Conservation (phyloP, 2,888 invertebrate species). For the Anodontia alba region DNA sequence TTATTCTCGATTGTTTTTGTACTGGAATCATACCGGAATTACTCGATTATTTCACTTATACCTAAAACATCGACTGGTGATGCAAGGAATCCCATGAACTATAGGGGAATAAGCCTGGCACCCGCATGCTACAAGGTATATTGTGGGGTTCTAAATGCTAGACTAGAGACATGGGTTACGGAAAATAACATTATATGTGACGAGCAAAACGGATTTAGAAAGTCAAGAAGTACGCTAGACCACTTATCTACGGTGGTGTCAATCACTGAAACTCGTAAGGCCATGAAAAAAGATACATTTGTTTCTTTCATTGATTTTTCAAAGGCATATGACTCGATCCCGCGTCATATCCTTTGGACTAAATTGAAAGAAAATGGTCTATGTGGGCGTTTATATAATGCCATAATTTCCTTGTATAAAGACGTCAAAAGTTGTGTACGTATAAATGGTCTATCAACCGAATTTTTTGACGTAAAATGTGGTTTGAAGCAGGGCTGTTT, state of each 20-base stretch:
- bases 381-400: not conserved
- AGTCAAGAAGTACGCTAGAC: constrained; percentile 31
- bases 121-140: constrained; percentile 31
- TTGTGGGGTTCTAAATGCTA: constrained; percentile 27
- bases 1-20: constrained; percentile 34
- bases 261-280: not conserved
- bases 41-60: constrained; percentile 25
- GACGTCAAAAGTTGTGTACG: constrained; percentile 2
- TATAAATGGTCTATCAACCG: not conserved
- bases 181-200: constrained; percentile 22
- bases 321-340: constrained; percentile 11
- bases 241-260: constrained; percentile 26
- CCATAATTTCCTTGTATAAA: not conserved
- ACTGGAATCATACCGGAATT: constrained; percentile 30
- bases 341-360: not conserved
- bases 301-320: not conserved
- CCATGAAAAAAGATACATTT: not conserved
- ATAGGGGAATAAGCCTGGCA: constrained; percentile 28
- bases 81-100: constrained; percentile 16
- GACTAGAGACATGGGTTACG: constrained; percentile 15
- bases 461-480: not conserved
- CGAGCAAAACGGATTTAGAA: constrained; percentile 35
- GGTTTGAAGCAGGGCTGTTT: too few species aligned
- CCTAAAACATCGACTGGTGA: constrained; percentile 26
- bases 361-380: not conserved